phyloP scores from a whole-genome alignment of 2,888 invertebrate genomes.

The Parnassius mnemosyne region DNA sequence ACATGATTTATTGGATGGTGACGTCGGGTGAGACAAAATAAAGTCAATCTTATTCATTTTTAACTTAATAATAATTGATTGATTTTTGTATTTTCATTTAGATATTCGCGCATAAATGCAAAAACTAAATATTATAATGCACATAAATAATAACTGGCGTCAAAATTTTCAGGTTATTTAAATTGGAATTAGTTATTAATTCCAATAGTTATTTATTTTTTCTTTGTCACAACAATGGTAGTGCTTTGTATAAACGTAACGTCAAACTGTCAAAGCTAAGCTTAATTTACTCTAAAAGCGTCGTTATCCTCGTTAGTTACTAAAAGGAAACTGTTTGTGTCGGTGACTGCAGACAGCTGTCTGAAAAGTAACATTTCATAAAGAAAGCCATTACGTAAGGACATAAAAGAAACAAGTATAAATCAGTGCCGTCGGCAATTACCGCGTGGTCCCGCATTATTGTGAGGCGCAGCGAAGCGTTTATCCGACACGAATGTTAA shows the following conservation, averaged over 20 bases:
- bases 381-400: slow-evolving; percentile 67
- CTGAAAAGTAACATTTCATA: slow-evolving; percentile 58
- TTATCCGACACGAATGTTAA: slow-evolving; percentile 67
- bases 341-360: slow-evolving; percentile 48
- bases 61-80: too few species aligned
- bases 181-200: too few species aligned
- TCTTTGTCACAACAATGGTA: too few species aligned
- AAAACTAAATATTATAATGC: too few species aligned
- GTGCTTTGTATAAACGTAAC: too few species aligned
- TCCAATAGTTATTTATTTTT: neutral
- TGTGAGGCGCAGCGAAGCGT: slow-evolving; percentile 68
- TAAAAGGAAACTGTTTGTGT: slow-evolving; percentile 44
- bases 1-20: slow-evolving; percentile 66
- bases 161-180: too few species aligned
- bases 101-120: too few species aligned
- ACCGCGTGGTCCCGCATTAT: slow-evolving; percentile 62
- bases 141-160: too few species aligned
- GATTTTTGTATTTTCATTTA: too few species aligned
- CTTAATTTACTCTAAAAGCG: slow-evolving; percentile 57
- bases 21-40: slow-evolving; percentile 49
- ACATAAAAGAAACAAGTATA: slow-evolving; percentile 77
- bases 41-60: too few species aligned
- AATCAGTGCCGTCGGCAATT: slow-evolving; percentile 73
- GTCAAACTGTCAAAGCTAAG: slow-evolving; percentile 39
- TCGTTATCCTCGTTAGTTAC: slow-evolving; percentile 46